Evolutionary conservation across 2,888 invertebrate genomes (phyloP), one percentile per base, ranked within the genome.

Genomic region (Papilio protenor): DNA sequence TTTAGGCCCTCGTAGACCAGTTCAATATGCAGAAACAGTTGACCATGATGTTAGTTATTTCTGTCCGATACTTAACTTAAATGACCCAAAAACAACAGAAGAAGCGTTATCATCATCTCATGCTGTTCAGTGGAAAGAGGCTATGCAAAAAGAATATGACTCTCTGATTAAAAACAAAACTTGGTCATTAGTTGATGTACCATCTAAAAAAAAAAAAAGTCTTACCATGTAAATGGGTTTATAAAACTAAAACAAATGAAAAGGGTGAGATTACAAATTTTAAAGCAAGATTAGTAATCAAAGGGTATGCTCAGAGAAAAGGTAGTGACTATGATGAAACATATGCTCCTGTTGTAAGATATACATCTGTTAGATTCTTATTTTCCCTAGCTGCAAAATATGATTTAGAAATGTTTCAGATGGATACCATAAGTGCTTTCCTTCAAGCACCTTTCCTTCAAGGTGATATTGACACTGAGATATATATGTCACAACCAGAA

Each of bases 341-440:
- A 12, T 82, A 81, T 76, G 45, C 83, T 5, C 81, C 83, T 0
- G 83, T 83, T 1, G 80, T 82, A n/a, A 77, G 80, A 55, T 82
- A 81, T 69, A 76, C 76, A 5, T 71, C 76, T 14, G 21, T 79
- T 4, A 45, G 80, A 57, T 81, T 49, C 33, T 79, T 83, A 49
- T 11, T 84, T 77, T 77, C 81, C 40, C 18, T 82, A 74, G 82
- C 83, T 57, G 82, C 81, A 8, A 80, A 77, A 45, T 72, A 81
- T 79, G 33, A 76, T 1, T 12, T 83, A 8, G 73, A 82, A 27
- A 83, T 83, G 16, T 11, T 55, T 73, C 83, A 83, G 47, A 81
- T 83, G 82, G 83, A 83, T 81, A 83, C 81, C 0, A 71, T 83
- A 64, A 77, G 47, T 73, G 83, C 83, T 2, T 84, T 84, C 73